phyloP scores from a whole-genome alignment of 2,113 vertebrate genomes.

The Strigops habroptila region DNA sequence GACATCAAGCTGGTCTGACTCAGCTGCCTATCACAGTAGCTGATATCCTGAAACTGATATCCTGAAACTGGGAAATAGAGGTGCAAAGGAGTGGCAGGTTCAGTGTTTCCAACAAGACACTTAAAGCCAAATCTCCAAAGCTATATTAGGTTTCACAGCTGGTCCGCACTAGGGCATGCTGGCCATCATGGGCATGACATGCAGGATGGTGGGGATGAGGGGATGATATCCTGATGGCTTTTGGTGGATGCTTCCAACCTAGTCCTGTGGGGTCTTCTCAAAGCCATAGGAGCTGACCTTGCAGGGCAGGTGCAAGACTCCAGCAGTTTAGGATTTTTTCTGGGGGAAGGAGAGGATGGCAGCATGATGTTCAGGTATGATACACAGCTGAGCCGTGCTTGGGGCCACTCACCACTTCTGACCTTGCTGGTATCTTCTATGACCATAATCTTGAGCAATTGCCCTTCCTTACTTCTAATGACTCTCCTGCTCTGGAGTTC shows the following conservation, averaged over 20 bases:
- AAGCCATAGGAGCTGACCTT: background rate
- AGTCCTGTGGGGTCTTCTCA: background rate
- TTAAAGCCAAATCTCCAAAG: background rate
- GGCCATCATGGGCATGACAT: background rate
- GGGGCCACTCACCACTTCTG: fast-evolving
- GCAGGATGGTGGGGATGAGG: background rate
- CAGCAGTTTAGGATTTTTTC: background rate
- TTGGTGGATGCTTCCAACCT: background rate
- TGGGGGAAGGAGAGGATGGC: background rate
- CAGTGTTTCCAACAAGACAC: background rate
- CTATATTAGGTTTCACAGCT: background rate
- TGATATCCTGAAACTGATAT: background rate
- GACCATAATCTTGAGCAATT: background rate
- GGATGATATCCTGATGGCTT: background rate
- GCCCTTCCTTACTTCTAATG: background rate
- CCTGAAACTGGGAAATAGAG: background rate
- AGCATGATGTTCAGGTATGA: fast-evolving
- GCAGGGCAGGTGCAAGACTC: background rate
- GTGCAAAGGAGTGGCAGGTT: background rate
- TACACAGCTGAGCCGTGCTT: background rate
- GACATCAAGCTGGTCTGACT: background rate
- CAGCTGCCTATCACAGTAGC: background rate
- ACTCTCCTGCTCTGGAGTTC: background rate
- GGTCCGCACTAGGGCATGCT: background rate
- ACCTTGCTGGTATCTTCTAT: background rate